These are phyloP conservation scores for Monomorium pharaonis DNA, from an alignment of 1,140 invertebrate species.

Conservation along the genomic window DNA sequence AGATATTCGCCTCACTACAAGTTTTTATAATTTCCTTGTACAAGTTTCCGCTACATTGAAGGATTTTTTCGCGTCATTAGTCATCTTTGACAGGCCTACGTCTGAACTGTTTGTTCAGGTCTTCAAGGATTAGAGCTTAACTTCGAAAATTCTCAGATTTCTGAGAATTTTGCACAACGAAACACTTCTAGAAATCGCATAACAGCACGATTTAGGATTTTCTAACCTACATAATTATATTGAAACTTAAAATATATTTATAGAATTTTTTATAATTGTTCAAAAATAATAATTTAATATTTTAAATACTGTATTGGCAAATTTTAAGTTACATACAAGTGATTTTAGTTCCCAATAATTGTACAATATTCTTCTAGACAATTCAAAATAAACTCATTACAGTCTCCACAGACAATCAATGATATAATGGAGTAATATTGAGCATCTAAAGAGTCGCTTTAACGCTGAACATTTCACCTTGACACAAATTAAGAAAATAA, in stretches of 20 bases:
- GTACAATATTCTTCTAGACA: no score
- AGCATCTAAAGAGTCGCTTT: not conserved
- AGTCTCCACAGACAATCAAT: no score
- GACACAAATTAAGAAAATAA: not conserved
- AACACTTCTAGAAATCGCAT: slow-evolving; percentile 35
- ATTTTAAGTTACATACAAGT: no score
- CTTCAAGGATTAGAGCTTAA: slow-evolving; percentile 58
- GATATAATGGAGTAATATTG: no score
- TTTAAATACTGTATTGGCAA: no score
- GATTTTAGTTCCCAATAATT: no score
- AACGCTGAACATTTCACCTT: not conserved
- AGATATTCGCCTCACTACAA: not conserved
- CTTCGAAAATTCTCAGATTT: slow-evolving; percentile 30
- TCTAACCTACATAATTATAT: not conserved
- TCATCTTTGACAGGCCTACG: slow-evolving; percentile 56
- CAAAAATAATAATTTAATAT: not conserved
- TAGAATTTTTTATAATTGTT: not conserved
- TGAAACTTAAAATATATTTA: not conserved
- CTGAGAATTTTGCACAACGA: slow-evolving; percentile 45
- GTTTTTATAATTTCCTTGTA: slow-evolving; percentile 3
- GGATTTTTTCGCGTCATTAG: slow-evolving; percentile 60
- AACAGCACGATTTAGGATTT: slow-evolving; percentile 56
- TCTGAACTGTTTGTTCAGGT: slow-evolving; percentile 65
- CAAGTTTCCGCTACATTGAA: slow-evolving; percentile 8
- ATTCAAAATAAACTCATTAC: no score